Base-by-base conservation (phyloP, 2,888 invertebrate genomes). In the Malthinus flaveolus region DNA sequence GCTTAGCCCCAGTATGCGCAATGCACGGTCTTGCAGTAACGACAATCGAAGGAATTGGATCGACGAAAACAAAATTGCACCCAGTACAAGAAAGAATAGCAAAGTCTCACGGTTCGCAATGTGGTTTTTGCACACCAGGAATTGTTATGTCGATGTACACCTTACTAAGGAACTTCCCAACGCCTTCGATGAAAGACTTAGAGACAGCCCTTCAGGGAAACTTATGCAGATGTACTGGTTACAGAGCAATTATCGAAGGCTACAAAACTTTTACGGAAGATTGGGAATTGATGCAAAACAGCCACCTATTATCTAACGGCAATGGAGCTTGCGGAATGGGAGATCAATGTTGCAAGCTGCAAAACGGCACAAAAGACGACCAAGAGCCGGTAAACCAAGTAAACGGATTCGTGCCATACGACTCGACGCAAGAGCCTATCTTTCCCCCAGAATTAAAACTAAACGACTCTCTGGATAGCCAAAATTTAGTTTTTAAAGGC, bases 81-180 rank as follows among this genome's bases (percentile, higher is more conserved):
- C 91, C 95, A 0, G 90, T 91, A 0, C 95, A 95, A 80, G 92
- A 93, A 71, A 82, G 93, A 65, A 84, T 96, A 63, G 93, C 94
- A 0, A 91, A 91, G 79, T 85, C 93, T 0, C 95, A 97, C 72
- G 97, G 97, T 0, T 93, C 95, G 0, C 96, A 97, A 77, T 97
- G 96, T 74, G 96, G 96, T 1, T 75, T 75, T 55, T 75, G 75
- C 70, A 96, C 96, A 0, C 96, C 96, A 0, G 97, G 97, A 32
- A 94, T 97, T 62, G 93, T 97, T 0, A 97, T 97, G 97, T 95
- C 96, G 1, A 95, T 97, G 94, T 97, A 96, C 72, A 83, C 94
- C 0, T 80, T 97, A 36, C 79, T 97, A 0, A 81, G 97, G 69
- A 90, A 84, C 67, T 85, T 85, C 42, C 82, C 85, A 0, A 83